Evolutionary conservation across 2,888 invertebrate species (phyloP), one percentile per base, ranked within the genome.

Genomic region (Lepeophtheirus nordmannii): DNA sequence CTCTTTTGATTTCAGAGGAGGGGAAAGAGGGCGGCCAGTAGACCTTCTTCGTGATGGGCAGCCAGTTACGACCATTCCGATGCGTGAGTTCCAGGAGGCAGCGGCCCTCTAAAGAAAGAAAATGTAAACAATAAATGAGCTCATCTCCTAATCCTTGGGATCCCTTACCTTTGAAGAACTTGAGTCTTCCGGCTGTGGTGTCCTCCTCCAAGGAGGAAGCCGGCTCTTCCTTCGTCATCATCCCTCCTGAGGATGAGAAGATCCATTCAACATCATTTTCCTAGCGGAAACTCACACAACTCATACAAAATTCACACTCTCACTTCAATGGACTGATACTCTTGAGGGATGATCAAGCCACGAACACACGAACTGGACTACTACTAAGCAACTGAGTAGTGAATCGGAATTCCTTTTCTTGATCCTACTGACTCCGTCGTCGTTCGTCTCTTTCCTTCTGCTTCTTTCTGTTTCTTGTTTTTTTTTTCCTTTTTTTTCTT

Each of bases 1-100:
- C 53, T 17, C 53, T 14, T 8, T 46, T 46, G 5, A 46, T 8
- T 14, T 46, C 60, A 14, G 38, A 23, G 60, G 10, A 37, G 12
- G 63, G 56, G 7, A 41, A 20, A n/a, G 63, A 22, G 1, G 63
- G 63, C 9, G 63, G 63, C 62, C 63, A 63, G 38, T 53, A 63
- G 12, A 63, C 63, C 37, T 63, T 63, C 17, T 63, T 63, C 14
- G 63, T 56, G 63, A 63, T 53, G 22, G 63, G 63, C 12, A 22
- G 30, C 63, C 63, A 63, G 14, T 63, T 53, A 37, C 23, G 22
- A n/a, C 56, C 56, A 17, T 22, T 53, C 1, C 56, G 53, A 63
- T 63, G 63, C 3, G 53, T 23, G 1, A 63, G 22, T 8, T 63
- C 63, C 56, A 63, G 53, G 11, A 63, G 12, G 17, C 63, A 63